Conservation (phyloP, 2,888 invertebrate genomes). For the Plagiodera versicolora region DNA sequence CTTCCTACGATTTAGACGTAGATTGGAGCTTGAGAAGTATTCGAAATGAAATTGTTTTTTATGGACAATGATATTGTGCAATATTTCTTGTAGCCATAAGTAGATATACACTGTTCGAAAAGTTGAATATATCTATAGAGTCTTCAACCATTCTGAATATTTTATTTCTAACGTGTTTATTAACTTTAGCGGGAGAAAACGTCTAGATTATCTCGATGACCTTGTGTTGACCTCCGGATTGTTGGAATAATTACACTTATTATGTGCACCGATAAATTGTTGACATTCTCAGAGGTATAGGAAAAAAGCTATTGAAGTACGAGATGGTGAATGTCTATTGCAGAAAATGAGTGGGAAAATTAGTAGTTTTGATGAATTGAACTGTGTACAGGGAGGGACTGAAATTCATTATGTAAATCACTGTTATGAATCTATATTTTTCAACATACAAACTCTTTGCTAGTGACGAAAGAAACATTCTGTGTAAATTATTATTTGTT, state of each 20-base stretch:
- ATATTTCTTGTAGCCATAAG: too few species aligned
- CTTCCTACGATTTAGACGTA: not conserved
- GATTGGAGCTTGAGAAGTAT: not conserved
- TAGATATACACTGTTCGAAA: too few species aligned
- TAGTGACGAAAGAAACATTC: too few species aligned
- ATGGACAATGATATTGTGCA: not conserved
- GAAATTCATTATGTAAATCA: too few species aligned
- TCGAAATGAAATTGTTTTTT: not conserved
- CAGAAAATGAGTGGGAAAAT: slow-evolving; percentile 3
- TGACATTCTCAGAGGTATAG: slow-evolving; percentile 15
- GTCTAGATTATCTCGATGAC: slow-evolving; percentile 20
- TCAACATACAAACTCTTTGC: too few species aligned
- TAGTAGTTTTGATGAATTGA: not conserved
- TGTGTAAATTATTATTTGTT: too few species aligned
- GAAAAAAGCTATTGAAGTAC: slow-evolving; percentile 3
- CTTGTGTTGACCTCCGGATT: slow-evolving; percentile 30
- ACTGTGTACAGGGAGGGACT: not conserved
- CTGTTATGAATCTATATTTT: too few species aligned
- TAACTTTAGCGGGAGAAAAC: slow-evolving; percentile 20
- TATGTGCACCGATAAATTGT: slow-evolving; percentile 16
- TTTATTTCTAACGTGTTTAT: slow-evolving; percentile 14
- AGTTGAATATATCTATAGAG: too few species aligned
- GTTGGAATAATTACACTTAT: slow-evolving; percentile 25
- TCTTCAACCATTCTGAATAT: slow-evolving; percentile 12
- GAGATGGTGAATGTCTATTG: not conserved